Evolutionary conservation across 2,888 invertebrate genomes (phyloP), one percentile per base, ranked within the genome.

Genomic region (Unio delphinus): DNA sequence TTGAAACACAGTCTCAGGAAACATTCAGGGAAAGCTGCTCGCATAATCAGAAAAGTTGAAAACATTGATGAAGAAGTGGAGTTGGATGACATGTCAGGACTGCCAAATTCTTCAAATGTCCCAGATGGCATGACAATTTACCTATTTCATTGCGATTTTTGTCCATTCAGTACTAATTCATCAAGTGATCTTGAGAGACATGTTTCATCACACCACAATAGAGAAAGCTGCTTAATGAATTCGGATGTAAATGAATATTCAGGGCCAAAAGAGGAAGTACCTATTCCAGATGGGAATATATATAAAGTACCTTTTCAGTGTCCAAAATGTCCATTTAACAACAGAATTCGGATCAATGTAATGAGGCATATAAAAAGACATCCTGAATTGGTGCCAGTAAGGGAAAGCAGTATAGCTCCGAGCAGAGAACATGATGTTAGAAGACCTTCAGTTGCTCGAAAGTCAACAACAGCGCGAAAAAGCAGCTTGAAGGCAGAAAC

Each of bases 241-340:
- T 45, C 45, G 11, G 45, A 45, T 45, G 15, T 45, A 45, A 45
- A 58, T 55, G 28, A 28, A 23, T 61, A 57, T 56, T 18, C n/a
- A 15, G 68, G 68, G 54, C 65, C 65, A 20, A 70, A 70, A 62
- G 72, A 75, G 66, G 68, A 73, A 30, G 70, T 80, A 23, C 64
- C 72, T 15, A 76, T 82, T 64, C 80, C 82, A 30, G 68, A 72
- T 72, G 80, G 80, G 54, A 84, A 84, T 60, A 75, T 76, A 6
- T 83, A 82, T 61, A 78, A 75, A 59, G 68, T 73, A 23, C 69
- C 80, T 18, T 73, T 83, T 59, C 70, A 74, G 62, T 86, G 86
- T 63, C 80, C 80, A 55, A 74, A 80, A 60, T 86, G 86, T 69
- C 59, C 71, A 0, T 86, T 81, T 62, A 69, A 72, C 61, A 73